phyloP scores from a whole-genome alignment of 2,113 vertebrate species.

The Grantiella picta region DNA sequence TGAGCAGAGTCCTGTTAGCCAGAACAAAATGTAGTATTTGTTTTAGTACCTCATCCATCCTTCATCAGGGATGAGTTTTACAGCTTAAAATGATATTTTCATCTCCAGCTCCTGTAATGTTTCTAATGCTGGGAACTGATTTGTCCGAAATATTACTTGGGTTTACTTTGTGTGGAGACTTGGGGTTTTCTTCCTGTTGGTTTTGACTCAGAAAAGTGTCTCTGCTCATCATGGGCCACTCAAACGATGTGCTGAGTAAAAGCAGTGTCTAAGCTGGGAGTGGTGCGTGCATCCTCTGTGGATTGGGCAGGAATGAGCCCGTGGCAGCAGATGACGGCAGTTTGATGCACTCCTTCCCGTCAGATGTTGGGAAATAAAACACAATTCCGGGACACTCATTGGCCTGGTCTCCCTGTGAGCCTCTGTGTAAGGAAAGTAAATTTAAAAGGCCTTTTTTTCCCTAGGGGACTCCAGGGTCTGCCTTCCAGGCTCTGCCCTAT shows the following conservation, averaged over 20 bases:
- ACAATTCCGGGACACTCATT: not conserved
- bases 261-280: not conserved
- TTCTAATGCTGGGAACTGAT: not conserved
- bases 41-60: conserved; percentile 4
- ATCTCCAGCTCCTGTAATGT: not conserved
- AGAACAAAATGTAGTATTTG: not conserved
- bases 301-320: not conserved
- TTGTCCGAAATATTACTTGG: not conserved
- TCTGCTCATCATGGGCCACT: not conserved
- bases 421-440: not conserved
- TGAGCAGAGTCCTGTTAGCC: not conserved
- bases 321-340: not conserved
- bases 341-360: not conserved
- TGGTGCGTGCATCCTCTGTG: not conserved
- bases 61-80: not conserved
- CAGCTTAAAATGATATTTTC: not conserved
- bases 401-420: not conserved
- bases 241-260: not conserved
- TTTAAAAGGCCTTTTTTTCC: not conserved
- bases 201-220: not conserved
- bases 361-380: not conserved
- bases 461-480: not conserved
- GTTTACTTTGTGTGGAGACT: not conserved
- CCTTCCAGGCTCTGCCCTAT: not conserved
- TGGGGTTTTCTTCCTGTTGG: not conserved